A percentile compares a stretch with the other conserved stretches of the same genome.
Conservation (phyloP, 2,113 vertebrate species). For the Hylia prasina region DNA sequence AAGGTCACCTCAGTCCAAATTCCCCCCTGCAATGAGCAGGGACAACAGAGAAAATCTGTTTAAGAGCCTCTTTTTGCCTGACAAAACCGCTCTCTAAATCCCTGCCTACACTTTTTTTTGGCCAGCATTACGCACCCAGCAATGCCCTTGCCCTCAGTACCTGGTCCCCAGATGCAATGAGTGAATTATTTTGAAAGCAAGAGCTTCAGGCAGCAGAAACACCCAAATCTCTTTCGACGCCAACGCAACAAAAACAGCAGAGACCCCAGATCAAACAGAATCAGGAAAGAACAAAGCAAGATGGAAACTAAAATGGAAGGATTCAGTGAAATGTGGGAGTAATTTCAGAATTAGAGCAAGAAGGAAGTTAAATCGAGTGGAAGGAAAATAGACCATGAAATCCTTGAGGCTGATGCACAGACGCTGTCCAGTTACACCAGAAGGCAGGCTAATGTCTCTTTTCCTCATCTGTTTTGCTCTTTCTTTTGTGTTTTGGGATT, state of each 20-base stretch:
- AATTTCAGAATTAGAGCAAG: slow-evolving; percentile 54
- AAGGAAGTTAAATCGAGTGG: slow-evolving; percentile 25
- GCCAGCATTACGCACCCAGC: neutral
- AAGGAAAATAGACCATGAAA: slow-evolving; percentile 48
- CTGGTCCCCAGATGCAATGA: neutral
- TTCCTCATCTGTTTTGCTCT: slow-evolving; percentile 33
- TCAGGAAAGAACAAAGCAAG: slow-evolving; percentile 28
- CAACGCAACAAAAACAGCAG: neutral
- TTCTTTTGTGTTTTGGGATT: neutral
- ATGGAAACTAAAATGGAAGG: slow-evolving; percentile 21
- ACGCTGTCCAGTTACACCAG: slow-evolving; percentile 14
- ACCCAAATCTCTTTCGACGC: neutral
- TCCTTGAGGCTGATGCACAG: slow-evolving; percentile 43
- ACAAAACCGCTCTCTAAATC: neutral
- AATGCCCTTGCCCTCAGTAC: neutral
- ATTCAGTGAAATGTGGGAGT: slow-evolving; percentile 43
- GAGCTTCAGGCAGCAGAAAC: neutral
- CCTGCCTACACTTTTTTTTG: neutral
- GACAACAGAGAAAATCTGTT: neutral
- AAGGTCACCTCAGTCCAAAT: neutral
- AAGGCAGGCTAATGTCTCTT: neutral
- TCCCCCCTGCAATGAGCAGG: neutral
- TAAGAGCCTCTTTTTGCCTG: neutral
- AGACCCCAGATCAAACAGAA: slow-evolving; percentile 30
- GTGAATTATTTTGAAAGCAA: neutral